Evolutionary conservation across 2,113 vertebrate genomes (phyloP).

Genomic region (Poeciliopsis occidentalis): DNA sequence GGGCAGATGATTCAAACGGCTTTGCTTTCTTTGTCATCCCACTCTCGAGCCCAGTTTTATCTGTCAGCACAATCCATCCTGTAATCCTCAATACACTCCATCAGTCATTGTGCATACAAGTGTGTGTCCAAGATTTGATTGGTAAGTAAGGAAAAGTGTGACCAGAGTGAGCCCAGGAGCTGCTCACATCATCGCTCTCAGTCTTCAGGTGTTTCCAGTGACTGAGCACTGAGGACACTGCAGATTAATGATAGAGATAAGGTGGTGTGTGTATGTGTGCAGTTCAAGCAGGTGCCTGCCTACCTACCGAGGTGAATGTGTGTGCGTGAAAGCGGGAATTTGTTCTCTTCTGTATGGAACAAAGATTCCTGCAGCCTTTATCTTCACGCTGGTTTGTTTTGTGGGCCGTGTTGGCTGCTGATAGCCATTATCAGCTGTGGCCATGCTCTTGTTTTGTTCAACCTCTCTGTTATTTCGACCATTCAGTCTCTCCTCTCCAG

Average conservation of each 20-base stretch:
- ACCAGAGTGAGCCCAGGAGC: conserved; percentile 29
- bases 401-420: conserved; percentile 54
- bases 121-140: conserved; percentile 42
- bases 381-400: conserved; percentile 50
- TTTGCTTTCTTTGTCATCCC: conserved; percentile 64
- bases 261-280: neutral
- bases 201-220: conserved; percentile 27
- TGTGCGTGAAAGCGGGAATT: neutral
- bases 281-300: neutral
- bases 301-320: conserved; percentile 15
- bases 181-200: conserved; percentile 22
- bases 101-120: conserved; percentile 25
- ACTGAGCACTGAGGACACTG: conserved; percentile 20
- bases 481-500: neutral
- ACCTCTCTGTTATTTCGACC: conserved; percentile 10
- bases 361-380: conserved; percentile 55
- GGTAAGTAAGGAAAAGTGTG: conserved; percentile 34
- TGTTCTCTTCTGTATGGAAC: conserved; percentile 31
- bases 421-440: conserved; percentile 67
- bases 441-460: conserved; percentile 36
- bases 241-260: conserved; percentile 32
- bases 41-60: conserved; percentile 42
- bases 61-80: conserved; percentile 49
- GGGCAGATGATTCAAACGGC: conserved; percentile 55
- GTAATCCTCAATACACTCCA: conserved; percentile 35